phyloP scores from a whole-genome alignment of 2,888 invertebrate species.

The Thymelicus lineola region DNA sequence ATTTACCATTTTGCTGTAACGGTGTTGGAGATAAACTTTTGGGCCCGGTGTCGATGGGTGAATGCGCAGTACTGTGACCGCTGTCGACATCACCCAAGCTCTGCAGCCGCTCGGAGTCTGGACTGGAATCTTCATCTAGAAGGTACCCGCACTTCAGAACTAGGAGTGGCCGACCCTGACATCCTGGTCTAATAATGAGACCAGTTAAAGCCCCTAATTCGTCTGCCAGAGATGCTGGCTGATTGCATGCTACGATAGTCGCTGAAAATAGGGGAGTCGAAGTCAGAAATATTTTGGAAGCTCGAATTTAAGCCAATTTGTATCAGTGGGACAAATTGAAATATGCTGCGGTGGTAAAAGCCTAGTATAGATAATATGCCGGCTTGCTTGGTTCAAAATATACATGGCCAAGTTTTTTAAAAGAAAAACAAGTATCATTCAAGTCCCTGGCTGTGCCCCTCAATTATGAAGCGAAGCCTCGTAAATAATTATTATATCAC shows the following conservation, averaged over 20 bases:
- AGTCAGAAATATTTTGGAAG: slow-evolving; percentile 37
- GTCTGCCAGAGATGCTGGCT: slow-evolving; percentile 88
- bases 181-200: slow-evolving; percentile 67
- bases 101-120: slow-evolving; percentile 93
- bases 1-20: slow-evolving; percentile 80
- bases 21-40: slow-evolving; percentile 93
- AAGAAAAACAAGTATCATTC: neutral
- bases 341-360: neutral
- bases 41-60: slow-evolving; percentile 92
- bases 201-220: slow-evolving; percentile 85
- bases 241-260: slow-evolving; percentile 86
- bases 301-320: slow-evolving; percentile 32
- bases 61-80: slow-evolving; percentile 96
- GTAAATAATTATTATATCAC: too few species aligned
- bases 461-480: too few species aligned
- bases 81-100: slow-evolving; percentile 92
- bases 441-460: neutral
- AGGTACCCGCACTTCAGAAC: slow-evolving; percentile 91
- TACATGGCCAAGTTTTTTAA: neutral
- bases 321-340: slow-evolving; percentile 6
- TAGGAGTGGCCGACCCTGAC: slow-evolving; percentile 84
- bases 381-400: neutral
- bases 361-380: neutral
- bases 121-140: slow-evolving; percentile 93
- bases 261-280: slow-evolving; percentile 74